Evolutionary conservation across 2,797 vertebrate species (phyloP), one percentile per base, ranked within the genome.

Genomic region (Delichon dasypus): DNA sequence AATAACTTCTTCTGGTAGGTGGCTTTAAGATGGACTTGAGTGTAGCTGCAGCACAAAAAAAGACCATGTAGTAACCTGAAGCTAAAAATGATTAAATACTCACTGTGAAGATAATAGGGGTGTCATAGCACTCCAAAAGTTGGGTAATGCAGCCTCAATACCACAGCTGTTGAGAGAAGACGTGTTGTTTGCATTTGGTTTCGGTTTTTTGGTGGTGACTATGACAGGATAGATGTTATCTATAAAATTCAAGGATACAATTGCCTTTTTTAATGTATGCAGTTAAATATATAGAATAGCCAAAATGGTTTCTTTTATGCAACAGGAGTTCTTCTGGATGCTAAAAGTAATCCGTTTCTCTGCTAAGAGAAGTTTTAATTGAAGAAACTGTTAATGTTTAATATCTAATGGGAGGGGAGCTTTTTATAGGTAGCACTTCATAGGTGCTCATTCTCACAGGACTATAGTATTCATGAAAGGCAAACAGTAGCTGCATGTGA

Each of bases 331-430:
- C 18, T 85, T 88, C 27, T 34, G 47, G 36, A 36, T 85, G 19
- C 45, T 88, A 55, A 71, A 93, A 93, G n/a, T 76, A 68, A 54
- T 53, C 36, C 0, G 16, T 66, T 84, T 87, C 66, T 81, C 51
- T 67, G 21, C 22, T 45, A 60, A 30, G 21, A 38, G 36, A 45
- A 68, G 26, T 65, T 64, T 66, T 23, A 78, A 34, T 13, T 34
- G 13, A 71, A 74, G 60, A 77, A 68, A 65, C 5, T 0, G 21
- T 17, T 60, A 77, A 55, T n/a, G 26, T 67, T 87, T 85, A 42
- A 3, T 48, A 34, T 45, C 4, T 42, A 14, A n/a, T 9, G 4
- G 7, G 4, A 16, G 6, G 1, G 30, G 6, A 8, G 11, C 12
- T 47, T 74, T 77, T 17, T 55, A 7, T 61, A 44, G 42, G 34